Base-by-base conservation (phyloP, 1,140 invertebrate species). In the Psilanteris sp. region DNA sequence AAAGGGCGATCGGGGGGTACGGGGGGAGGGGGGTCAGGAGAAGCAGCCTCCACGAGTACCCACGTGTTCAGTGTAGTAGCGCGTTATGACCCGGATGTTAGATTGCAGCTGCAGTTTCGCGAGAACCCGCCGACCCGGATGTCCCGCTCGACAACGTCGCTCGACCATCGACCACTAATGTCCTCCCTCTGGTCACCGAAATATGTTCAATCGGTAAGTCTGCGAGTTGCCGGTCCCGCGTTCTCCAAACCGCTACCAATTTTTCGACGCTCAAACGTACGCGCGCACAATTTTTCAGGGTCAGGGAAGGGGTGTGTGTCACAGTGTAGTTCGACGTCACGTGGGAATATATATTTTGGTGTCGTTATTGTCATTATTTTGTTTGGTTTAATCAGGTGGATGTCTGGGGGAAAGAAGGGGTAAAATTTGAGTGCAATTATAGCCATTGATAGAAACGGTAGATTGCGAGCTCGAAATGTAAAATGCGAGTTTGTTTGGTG, bases 71-170 rank as follows among this genome's bases (percentile, higher is more conserved):
- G 84, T 87, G 84, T 87, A 85, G 87, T 88, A 85, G 86, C 87
- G 86, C 86, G 86, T 89, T 89, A 89, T 89, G 87, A 89, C 87
- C 87, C 87, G 87, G 87, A 89, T 89, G 86, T 89, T 88, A 88
- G 86, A 89, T 87, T 84, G 85, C 85, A 88, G 84, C 85, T 83
- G 87, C 81, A 87, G 85, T 87, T 87, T 87, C 82, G 85, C 86
- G 85, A 84, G 82, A 85, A 86, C 86, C 84, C 83, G 85, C 83
- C 83, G 81, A 86, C 84, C 87, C 86, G 87, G 86, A 87, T 87
- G 84, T 87, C 80, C 82, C 80, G 78, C 79, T 82, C 79, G 80
- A 79, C 79, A 79, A 79, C 83, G 81, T 84, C 79, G 82, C 74
- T 75, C 77, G 77, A 74, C 77, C 79, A 83, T 83, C 81, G 74